phyloP scores from a whole-genome alignment of 1,140 invertebrate species.

The Agrypnia vestita region DNA sequence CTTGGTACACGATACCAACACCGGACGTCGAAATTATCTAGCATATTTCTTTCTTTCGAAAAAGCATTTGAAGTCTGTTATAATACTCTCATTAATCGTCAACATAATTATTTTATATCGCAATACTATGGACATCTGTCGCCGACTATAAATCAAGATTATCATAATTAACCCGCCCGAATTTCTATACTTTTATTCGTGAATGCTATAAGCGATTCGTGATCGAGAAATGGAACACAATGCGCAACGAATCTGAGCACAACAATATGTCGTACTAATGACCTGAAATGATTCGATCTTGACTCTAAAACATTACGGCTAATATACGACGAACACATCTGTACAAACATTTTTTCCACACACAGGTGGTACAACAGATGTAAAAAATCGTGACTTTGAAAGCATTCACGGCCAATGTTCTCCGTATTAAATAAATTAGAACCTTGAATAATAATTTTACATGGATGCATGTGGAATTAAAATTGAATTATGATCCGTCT shows the following conservation, averaged over 20 bases:
- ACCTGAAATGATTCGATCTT: conserved; percentile 18
- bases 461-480: too few species aligned
- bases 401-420: conserved; percentile 34
- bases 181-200: neutral
- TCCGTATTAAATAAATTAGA: conserved; percentile 9
- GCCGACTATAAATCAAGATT: neutral
- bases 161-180: conserved; percentile 1
- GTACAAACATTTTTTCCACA: conserved; percentile 5
- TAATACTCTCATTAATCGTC: too few species aligned
- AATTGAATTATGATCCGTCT: too few species aligned
- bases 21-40: too few species aligned
- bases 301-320: conserved; percentile 6
- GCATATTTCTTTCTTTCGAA: too few species aligned
- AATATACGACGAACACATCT: neutral
- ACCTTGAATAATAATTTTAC: conserved; percentile 14
- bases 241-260: neutral
- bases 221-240: conserved; percentile 39
- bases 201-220: conserved; percentile 20
- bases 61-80: too few species aligned
- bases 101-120: too few species aligned
- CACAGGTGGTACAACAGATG: conserved; percentile 25
- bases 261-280: conserved; percentile 29
- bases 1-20: too few species aligned
- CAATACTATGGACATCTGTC: too few species aligned
- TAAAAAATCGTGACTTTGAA: conserved; percentile 41